Percentiles rank a stretch among this genome's conserved stretches.
These are phyloP conservation scores for Chymomyza amoena DNA, from an alignment of 2,888 invertebrate species.

Conservation along the genomic window DNA sequence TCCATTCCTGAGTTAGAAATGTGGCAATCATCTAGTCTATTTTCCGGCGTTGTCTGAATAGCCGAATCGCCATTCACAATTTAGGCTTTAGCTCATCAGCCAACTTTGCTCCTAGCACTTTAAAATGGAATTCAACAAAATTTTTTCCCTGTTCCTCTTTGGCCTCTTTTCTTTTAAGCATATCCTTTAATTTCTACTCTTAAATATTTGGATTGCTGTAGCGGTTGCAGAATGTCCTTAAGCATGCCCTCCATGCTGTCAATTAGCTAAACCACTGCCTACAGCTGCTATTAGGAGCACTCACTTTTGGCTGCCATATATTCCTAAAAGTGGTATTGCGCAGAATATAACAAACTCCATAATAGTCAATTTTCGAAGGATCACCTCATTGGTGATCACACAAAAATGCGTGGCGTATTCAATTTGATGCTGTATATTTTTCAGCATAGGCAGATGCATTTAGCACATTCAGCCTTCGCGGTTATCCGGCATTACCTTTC, in stretches of 20 bases:
- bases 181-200: conserved; percentile 74
- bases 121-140: conserved; percentile 75
- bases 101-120: conserved; percentile 79
- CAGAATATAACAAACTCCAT: conserved; percentile 83
- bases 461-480: conserved; percentile 82
- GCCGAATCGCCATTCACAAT: too few relatives aligned
- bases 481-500: conserved; percentile 80
- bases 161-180: conserved; percentile 60
- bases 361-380: conserved; percentile 81
- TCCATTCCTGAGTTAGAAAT: too few relatives aligned
- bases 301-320: conserved; percentile 82
- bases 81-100: conserved; percentile 62
- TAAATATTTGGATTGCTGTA: conserved; percentile 72
- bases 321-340: conserved; percentile 84
- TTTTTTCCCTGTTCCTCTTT: conserved; percentile 72
- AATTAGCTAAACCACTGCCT: conserved; percentile 84
- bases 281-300: conserved; percentile 81
- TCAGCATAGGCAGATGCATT: conserved; percentile 83
- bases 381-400: conserved; percentile 81
- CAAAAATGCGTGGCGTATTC: conserved; percentile 83
- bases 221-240: conserved; percentile 61
- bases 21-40: too few relatives aligned
- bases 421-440: conserved; percentile 82
- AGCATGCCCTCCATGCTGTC: conserved; percentile 81
- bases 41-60: too few relatives aligned